These are phyloP conservation scores for Zeus faber DNA, from an alignment of 2,113 vertebrate species.

Conservation along the genomic window DNA sequence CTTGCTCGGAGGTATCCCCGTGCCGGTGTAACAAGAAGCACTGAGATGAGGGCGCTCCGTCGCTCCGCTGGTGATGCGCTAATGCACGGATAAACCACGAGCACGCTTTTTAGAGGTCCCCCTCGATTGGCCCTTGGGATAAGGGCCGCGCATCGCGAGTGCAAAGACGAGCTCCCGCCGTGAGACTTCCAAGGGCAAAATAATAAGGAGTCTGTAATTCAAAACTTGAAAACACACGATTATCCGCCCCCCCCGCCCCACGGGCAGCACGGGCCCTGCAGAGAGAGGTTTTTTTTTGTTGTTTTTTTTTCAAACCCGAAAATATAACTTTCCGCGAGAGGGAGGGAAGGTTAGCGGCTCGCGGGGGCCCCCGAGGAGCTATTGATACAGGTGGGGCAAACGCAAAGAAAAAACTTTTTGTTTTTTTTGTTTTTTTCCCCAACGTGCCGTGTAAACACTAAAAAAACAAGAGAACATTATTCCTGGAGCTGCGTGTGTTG, in stretches of 20 bases:
- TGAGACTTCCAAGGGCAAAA: constrained; percentile 14
- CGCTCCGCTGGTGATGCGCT: constrained; percentile 6
- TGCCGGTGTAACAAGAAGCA: no score
- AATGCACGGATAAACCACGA: constrained; percentile 11
- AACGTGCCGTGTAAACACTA: no score
- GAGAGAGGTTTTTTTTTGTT: no score
- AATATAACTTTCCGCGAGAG: constrained; percentile 34
- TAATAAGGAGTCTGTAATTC: constrained; percentile 43
- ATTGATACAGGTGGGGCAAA: constrained; percentile 64
- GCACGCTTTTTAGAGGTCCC: no score
- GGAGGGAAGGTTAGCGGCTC: constrained; percentile 30
- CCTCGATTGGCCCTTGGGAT: no score
- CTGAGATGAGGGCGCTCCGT: constrained; percentile 7
- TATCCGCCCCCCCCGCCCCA: no score
- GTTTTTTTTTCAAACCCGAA: constrained; percentile 38
- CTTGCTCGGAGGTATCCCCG: constrained; percentile 29
- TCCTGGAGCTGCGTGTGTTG: no score
- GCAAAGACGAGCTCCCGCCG: constrained; percentile 7
- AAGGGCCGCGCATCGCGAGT: no score
- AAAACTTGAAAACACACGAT: constrained; percentile 47
- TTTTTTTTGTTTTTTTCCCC: no score
- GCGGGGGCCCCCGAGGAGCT: constrained; percentile 9
- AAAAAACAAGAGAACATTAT: no score
- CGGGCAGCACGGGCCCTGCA: constrained; percentile 19
- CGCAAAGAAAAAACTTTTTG: no score